These are phyloP conservation scores for Chromis chromis DNA, from an alignment of 2,797 vertebrate genomes.

Conservation along the genomic window DNA sequence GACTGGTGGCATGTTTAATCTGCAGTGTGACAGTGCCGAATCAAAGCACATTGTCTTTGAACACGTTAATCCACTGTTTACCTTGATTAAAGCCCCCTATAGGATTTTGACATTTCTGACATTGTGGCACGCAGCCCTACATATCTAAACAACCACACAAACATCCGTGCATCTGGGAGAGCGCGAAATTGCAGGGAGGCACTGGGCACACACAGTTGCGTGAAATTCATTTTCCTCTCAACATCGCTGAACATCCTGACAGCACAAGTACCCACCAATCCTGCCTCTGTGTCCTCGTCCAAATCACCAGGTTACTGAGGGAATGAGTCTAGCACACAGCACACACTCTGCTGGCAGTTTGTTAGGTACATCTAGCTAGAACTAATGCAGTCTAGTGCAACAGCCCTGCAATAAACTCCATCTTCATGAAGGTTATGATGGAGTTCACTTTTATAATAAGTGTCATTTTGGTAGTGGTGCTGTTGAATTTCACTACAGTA, in stretches of 20 bases:
- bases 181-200: constrained; percentile 9
- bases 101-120: background rate
- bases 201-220: background rate
- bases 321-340: background rate
- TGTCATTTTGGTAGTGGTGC: background rate
- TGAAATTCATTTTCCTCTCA: constrained; percentile 21
- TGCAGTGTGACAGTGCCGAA: constrained; percentile 9
- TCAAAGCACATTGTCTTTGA: constrained; percentile 19
- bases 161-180: background rate
- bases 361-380: background rate
- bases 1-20: constrained; percentile 31
- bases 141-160: background rate
- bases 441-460: no score
- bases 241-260: constrained; percentile 26
- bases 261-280: constrained; percentile 10
- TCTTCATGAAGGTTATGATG: background rate
- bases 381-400: background rate
- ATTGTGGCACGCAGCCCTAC: background rate
- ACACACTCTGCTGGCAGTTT: background rate
- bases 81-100: constrained; percentile 12
- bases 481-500: no score
- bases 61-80: constrained; percentile 22
- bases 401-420: background rate
- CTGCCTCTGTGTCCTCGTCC: constrained; percentile 10
- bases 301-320: background rate